Conservation (phyloP, 2,113 vertebrate species). For the Megatriorchis doriae region DNA sequence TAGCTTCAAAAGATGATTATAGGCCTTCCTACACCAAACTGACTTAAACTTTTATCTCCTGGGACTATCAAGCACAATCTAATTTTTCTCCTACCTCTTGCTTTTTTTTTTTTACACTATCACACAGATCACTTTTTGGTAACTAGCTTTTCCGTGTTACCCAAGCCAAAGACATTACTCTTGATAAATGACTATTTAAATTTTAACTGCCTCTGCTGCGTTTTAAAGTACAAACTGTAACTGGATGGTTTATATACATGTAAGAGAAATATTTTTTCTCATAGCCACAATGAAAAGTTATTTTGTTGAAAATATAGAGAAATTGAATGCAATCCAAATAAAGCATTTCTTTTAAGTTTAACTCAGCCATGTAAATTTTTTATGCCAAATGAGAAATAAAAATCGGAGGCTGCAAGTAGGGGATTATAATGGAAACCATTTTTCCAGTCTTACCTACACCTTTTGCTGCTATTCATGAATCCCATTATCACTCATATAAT, state of each 20-base stretch:
- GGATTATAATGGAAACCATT: neutral
- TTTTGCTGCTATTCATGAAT: neutral
- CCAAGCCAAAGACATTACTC: neutral
- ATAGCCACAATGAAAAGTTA: neutral
- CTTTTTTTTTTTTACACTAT: neutral
- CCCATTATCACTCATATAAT: neutral
- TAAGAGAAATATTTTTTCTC: neutral
- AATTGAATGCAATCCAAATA: constrained; percentile 18
- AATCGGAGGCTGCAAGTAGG: neutral
- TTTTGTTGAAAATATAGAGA: neutral
- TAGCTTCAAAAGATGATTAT: neutral
- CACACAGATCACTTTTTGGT: neutral
- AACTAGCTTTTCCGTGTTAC: neutral
- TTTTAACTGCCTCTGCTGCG: neutral
- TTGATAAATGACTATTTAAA: constrained; percentile 31
- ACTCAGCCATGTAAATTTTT: neutral
- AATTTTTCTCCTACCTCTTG: neutral
- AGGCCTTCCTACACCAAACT: neutral
- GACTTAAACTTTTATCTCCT: constrained; percentile 1
- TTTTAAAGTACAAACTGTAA: constrained; percentile 17
- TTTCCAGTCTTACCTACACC: neutral
- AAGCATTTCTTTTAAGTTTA: neutral
- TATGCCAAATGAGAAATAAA: neutral
- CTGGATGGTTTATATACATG: neutral
- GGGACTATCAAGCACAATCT: neutral